Evolutionary conservation across 2,113 vertebrate species (phyloP).

Genomic region (Aepyceros melampus): DNA sequence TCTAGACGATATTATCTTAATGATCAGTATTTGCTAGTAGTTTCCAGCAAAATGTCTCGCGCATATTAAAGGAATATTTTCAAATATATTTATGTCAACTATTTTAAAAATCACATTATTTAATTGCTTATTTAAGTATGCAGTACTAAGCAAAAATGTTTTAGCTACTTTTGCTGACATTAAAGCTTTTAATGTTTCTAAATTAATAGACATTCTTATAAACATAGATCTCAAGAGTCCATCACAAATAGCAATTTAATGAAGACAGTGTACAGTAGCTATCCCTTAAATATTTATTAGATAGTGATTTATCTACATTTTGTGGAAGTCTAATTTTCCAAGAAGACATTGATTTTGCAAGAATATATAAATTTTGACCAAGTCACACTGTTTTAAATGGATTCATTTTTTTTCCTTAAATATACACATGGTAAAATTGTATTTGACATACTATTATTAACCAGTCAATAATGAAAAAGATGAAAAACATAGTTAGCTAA

Average conservation of each 20-base stretch:
- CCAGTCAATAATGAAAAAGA: not conserved
- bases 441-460: not conserved
- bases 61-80: not conserved
- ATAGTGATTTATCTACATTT: not conserved
- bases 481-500: not conserved
- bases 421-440: not conserved
- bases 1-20: not conserved
- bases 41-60: not conserved
- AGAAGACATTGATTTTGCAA: not conserved
- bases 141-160: not conserved
- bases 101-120: not conserved
- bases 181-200: not conserved
- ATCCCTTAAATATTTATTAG: conserved; percentile 31
- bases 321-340: not conserved
- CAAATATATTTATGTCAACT: not conserved
- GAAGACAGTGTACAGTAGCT: not conserved
- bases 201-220: not conserved
- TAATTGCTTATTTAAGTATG: not conserved
- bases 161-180: conserved; percentile 13
- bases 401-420: not conserved
- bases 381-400: not conserved
- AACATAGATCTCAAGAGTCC: not conserved
- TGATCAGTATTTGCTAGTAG: not conserved
- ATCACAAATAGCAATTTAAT: conserved; percentile 26
- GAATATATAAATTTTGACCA: not conserved